phyloP scores from a whole-genome alignment of 1,140 invertebrate species.

The Drosophila grimshawi region DNA sequence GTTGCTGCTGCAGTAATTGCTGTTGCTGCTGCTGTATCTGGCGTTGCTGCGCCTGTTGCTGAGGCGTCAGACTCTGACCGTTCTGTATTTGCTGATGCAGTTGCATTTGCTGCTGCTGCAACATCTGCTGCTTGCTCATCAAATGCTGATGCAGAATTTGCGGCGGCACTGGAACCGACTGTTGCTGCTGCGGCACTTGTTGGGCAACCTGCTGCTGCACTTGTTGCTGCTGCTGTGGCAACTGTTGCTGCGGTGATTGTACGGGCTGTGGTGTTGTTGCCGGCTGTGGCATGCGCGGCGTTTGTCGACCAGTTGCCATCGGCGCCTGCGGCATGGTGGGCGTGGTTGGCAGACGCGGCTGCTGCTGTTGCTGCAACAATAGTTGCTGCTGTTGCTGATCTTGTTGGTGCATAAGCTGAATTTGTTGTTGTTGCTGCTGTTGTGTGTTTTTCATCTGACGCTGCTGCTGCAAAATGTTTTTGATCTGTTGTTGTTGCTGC shows the following conservation, averaged over 20 bases:
- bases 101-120: conserved; percentile 73
- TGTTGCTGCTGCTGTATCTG: conserved; percentile 72
- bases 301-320: conserved; percentile 54
- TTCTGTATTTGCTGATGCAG: conserved; percentile 70
- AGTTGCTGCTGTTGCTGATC: conserved; percentile 53
- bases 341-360: conserved; percentile 54
- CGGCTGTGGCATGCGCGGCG: conserved; percentile 71
- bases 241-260: conserved; percentile 68
- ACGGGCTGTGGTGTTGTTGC: conserved; percentile 66
- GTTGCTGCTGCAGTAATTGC: conserved; percentile 83
- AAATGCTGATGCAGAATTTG: conserved; percentile 81
- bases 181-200: conserved; percentile 50
- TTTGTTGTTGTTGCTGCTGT: conserved; percentile 73
- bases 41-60: conserved; percentile 53
- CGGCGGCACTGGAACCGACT: conserved; percentile 68
- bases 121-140: conserved; percentile 66
- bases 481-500: conserved; percentile 69
- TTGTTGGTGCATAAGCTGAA: conserved; percentile 54
- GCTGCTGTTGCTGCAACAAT: conserved; percentile 39
- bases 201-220: conserved; percentile 46
- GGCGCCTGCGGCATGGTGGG: conserved; percentile 54
- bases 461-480: conserved; percentile 72
- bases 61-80: conserved; percentile 46
- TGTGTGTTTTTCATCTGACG: conserved; percentile 61
- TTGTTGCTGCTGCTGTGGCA: conserved; percentile 48